phyloP scores from a whole-genome alignment of 2,888 invertebrate species.

The Tipula confusa region DNA sequence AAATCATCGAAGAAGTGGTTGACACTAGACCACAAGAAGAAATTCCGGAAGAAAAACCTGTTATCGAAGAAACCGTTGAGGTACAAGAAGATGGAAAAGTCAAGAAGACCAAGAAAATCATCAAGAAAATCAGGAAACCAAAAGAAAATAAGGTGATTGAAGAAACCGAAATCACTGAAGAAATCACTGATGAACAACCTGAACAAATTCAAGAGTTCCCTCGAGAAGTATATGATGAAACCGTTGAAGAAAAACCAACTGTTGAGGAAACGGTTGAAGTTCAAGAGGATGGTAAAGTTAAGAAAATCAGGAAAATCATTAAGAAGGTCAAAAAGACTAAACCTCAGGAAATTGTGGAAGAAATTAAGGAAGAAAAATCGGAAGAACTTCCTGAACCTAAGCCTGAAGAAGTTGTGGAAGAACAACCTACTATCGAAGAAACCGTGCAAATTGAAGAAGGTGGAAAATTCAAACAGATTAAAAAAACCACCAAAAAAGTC shows the following conservation, averaged over 20 bases:
- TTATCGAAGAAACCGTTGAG: constrained; percentile 34
- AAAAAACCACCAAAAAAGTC: not conserved
- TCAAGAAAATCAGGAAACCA: not conserved
- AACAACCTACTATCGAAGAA: constrained; percentile 37
- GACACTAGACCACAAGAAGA: constrained; percentile 33
- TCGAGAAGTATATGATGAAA: constrained; percentile 43
- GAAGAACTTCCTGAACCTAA: constrained; percentile 30
- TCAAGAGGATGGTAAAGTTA: constrained; percentile 28
- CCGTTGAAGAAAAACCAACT: constrained; percentile 43
- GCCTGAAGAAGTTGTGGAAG: constrained; percentile 38
- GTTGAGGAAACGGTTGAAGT: constrained; percentile 37
- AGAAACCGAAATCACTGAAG: constrained; percentile 43
- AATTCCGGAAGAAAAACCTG: not conserved
- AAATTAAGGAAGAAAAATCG: constrained; percentile 36
- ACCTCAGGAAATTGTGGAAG: constrained; percentile 37
- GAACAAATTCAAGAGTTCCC: constrained; percentile 47
- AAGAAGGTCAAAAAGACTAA: constrained; percentile 36
- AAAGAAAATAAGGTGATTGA: constrained; percentile 37
- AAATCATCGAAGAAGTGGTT: constrained; percentile 35
- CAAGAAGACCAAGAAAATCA: not conserved
- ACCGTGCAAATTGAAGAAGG: constrained; percentile 4
- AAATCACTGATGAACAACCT: constrained; percentile 47
- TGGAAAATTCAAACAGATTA: constrained; percentile 3
- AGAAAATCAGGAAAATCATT: constrained; percentile 34
- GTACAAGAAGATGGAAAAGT: constrained; percentile 35